Evolutionary conservation across 1,140 invertebrate species (phyloP), one percentile per base, ranked within the genome.

Genomic region (Bicyclus anynana): DNA sequence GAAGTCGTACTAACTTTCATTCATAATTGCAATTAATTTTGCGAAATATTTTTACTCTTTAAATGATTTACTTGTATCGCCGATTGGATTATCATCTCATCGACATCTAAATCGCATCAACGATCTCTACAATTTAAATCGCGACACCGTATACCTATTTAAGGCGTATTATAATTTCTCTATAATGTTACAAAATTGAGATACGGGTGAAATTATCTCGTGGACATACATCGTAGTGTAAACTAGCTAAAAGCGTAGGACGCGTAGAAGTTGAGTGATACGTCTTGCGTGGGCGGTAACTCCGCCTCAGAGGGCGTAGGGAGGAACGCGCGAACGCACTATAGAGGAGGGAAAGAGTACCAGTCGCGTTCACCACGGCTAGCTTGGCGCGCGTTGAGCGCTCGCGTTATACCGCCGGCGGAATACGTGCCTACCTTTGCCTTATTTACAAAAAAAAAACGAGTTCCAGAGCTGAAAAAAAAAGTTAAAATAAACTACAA

Each of bases 281-380:
- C 72, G 73, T 74, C 59, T 46, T 60, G 52, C 56, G 67, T 61
- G 77, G 80, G 80, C 77, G 79, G 66, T 46, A 54, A 65, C 74
- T 61, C 72, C 74, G 80, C 82, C 75, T 75, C 37, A 10, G 62
- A 72, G 77, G 83, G 80, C 80, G 81, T 80, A 69, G 78, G 80
- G 84, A 84, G 82, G 78, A 68, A 67, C 76, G 51, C 65, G 48
- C 56, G 62, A 56, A 52, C 48, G 56, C 58, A 18, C 56, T 44
- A 9, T 59, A 61, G 69, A 76, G 73, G 79, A 82, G 80, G 77
- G 62, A 69, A 47, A 74, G 76, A 78, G 78, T 70, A 70, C 77
- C 82, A 87, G 84, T 87, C 74, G 79, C 72, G 63, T 53, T 76
- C 61, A 65, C 73, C 61, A 70, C 68, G 74, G 80, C 80, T 72